phyloP scores from a whole-genome alignment of 2,888 invertebrate species.

The Andrena trimmerana region DNA sequence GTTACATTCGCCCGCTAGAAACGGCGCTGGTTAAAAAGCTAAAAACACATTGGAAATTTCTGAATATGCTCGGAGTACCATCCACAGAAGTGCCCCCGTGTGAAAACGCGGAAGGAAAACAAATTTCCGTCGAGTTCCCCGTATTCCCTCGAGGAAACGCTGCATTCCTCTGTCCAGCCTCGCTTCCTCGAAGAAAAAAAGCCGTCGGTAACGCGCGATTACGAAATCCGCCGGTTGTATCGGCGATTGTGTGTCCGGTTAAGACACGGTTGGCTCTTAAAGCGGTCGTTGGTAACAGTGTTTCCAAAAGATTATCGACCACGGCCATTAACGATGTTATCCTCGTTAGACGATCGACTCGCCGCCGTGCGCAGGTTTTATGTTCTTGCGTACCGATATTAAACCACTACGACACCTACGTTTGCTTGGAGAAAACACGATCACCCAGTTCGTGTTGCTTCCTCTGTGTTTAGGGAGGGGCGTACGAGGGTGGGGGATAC shows the following conservation, averaged over 20 bases:
- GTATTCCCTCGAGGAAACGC: background rate
- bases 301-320: constrained; percentile 30
- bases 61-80: too few species aligned
- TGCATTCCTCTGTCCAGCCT: background rate
- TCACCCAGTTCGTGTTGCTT: background rate
- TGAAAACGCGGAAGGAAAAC: too few species aligned
- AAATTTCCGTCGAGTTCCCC: too few species aligned
- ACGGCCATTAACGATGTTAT: constrained; percentile 21
- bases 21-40: too few species aligned
- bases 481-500: background rate
- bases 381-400: background rate
- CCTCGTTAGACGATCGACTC: constrained; percentile 15
- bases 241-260: constrained; percentile 13
- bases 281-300: constrained; percentile 47
- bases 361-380: background rate
- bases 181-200: constrained; percentile 3
- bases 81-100: too few species aligned
- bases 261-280: constrained; percentile 12
- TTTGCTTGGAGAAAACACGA: background rate
- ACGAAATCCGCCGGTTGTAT: constrained; percentile 3
- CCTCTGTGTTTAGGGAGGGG: background rate
- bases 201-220: constrained; percentile 19
- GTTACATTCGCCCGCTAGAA: too few species aligned
- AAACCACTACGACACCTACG: background rate
- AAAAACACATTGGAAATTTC: too few species aligned